Base-by-base conservation (phyloP, 2,888 invertebrate genomes). In the Phyto melanocephala region DNA sequence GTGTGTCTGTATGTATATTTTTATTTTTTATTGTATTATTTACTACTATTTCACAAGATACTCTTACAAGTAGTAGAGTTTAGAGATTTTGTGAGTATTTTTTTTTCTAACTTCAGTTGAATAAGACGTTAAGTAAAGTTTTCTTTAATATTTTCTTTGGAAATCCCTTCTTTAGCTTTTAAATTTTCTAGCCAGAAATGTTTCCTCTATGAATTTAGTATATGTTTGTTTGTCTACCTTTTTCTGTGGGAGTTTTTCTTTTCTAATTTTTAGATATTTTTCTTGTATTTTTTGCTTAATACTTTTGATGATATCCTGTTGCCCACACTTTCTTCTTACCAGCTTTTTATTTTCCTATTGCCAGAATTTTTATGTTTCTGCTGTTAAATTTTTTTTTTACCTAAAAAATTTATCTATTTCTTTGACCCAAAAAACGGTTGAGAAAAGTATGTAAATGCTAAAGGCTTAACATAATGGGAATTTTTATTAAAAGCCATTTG, bases 321-420 rank as follows among this genome's bases (percentile, higher is more conserved):
- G 81, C 81, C 72, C 54, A 74, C 81, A 81, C 77, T 81, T 81
- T 81, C 81, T 74, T 81, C 60, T 71, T 52, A 8, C 28, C 7
- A 47, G 6, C 13, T 63, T 45, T 72, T 67, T 72, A 54, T 65
- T 79, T 79, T 78, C 68, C 47, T 67, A 20, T 35, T 76, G 56
- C 56, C 28, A 42, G 28, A 62, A 24, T 17, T 58, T n/a, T 67
- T 35, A 22, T 4, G 20, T 15, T n/a, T n/a, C n/a, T 60, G 33
- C 42, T 5, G 28, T 28, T 28, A 5, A 28, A 28, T 40, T 52
- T n/a, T 76, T 56, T 50, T 67, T 60, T 68, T 68, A 28, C 20
- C 0, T 33, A 42, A 62, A 42, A 52, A 68, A 45, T 35, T 77
- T 77, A 77, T 77, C 45, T 62, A 35, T 24, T 24, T 33, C 17